Evolutionary conservation across 1,140 invertebrate species (phyloP), one percentile per base, ranked within the genome.

Genomic region (Macrobrachium rosenbergii): DNA sequence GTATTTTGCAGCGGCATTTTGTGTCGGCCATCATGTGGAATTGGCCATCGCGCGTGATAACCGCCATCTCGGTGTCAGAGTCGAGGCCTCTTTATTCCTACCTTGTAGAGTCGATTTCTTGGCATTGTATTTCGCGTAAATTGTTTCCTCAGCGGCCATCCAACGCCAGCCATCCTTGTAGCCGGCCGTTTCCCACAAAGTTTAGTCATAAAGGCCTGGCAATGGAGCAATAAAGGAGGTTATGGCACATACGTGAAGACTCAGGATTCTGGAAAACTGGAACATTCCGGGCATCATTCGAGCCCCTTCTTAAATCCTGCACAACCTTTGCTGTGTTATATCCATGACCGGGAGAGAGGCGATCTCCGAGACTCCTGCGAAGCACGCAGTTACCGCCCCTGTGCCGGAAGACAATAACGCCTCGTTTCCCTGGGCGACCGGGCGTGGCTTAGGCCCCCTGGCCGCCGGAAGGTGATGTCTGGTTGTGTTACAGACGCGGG

Each of bases 201-300:
- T 90, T 90, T 88, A 90, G 89, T 90, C 89, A 90, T 90, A 90
- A 90, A 90, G 89, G 89, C 82, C 87, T 90, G 89, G 89, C 87
- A 90, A 90, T 90, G 89, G 89, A 87, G 89, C 86, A 90, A 88
- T 90, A 90, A 90, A 90, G 89, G 89, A 90, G 89, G 89, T 90
- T 90, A 90, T 90, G 89, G 89, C 89, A 90, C 87, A 90, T 90
- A 90, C 89, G 89, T 90, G 89, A 90, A 90, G 89, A 90, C 89
- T 90, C 84, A 88, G 83, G 89, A 90, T 90, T 90, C 89, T 88
- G 88, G 89, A 90, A 90, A 90, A 90, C 89, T 90, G 88, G 89
- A 90, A 82, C 89, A 88, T 90, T 90, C 89, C 86, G 84, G 88
- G 89, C 89, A 88, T 90, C 89, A 90, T 90, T 90, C 84, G 87